A percentile compares a stretch with the other conserved stretches of the same genome.
These are phyloP conservation scores for Erythrolamprus reginae DNA, from an alignment of 2,113 vertebrate species.

Conservation along the genomic window DNA sequence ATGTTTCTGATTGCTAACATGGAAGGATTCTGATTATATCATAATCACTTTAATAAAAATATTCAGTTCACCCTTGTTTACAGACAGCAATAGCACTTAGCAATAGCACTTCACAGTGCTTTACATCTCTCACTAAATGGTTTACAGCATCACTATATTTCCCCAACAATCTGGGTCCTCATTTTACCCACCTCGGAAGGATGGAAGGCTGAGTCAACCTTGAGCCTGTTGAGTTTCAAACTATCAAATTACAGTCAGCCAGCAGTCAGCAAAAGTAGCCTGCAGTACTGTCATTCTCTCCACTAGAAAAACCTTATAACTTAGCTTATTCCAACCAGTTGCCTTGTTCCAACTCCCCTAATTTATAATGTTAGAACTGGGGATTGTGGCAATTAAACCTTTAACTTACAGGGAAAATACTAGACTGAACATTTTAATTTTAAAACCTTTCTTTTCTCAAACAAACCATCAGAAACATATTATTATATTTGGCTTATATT, in stretches of 20 bases:
- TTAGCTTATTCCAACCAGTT: background rate
- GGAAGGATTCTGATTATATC: background rate
- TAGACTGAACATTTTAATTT: background rate
- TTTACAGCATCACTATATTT: too few species aligned
- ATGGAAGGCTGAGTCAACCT: too few species aligned
- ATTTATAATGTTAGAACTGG: background rate
- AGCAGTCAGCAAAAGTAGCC: too few species aligned
- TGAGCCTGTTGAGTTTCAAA: too few species aligned
- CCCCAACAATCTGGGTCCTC: too few species aligned
- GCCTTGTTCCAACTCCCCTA: background rate
- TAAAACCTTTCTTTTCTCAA: background rate
- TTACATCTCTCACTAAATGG: too few species aligned
- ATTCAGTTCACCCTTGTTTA: background rate
- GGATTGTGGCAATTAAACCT: background rate
- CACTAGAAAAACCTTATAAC: background rate
- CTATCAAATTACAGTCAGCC: too few species aligned
- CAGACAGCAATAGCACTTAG: too few species aligned
- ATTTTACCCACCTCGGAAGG: too few species aligned
- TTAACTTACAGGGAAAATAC: background rate
- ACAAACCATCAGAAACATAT: background rate
- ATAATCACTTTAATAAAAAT: background rate
- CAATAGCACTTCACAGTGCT: too few species aligned
- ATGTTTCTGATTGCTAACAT: background rate
- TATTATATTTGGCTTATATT: background rate
- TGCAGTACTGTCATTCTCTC: background rate